Percentiles rank a stretch among this genome's conserved stretches.
Evolutionary conservation across 2,888 invertebrate species (phyloP).

Genomic region (Caenorhabditis virilis): DNA sequence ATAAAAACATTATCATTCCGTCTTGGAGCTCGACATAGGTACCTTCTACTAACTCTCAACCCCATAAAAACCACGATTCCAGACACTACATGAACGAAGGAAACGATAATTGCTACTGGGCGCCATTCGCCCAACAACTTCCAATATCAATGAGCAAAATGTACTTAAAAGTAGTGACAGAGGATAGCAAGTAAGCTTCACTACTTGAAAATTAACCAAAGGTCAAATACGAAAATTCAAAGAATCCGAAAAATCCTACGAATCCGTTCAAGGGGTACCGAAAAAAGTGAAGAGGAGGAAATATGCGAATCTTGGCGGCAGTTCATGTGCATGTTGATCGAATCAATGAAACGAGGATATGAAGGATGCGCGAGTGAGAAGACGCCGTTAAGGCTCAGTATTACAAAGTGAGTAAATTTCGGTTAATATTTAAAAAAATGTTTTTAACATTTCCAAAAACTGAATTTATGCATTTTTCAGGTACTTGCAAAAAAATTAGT

Average conservation of each 20-base stretch:
- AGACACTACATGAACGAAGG: constrained; percentile 53
- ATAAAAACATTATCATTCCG: constrained; percentile 50
- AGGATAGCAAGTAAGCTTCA: constrained; percentile 38
- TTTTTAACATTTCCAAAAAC: neutral
- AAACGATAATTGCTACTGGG: constrained; percentile 57
- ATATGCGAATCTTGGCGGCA: constrained; percentile 53
- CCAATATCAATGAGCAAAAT: constrained; percentile 50
- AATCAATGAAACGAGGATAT: constrained; percentile 53
- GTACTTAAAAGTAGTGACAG: constrained; percentile 45
- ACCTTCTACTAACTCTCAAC: neutral
- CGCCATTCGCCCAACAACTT: constrained; percentile 56
- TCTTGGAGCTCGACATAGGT: constrained; percentile 51
- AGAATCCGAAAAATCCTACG: constrained; percentile 48
- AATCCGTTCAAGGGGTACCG: constrained; percentile 41
- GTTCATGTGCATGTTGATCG: constrained; percentile 49
- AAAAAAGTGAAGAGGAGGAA: constrained; percentile 51
- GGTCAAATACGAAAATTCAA: neutral
- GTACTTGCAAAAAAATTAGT: neutral
- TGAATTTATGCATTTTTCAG: too few species aligned
- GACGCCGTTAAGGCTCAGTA: constrained; percentile 49
- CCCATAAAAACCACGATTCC: constrained; percentile 8
- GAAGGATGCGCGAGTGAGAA: constrained; percentile 54
- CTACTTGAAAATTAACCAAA: neutral
- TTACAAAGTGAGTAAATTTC: constrained; percentile 41
- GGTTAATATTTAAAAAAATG: neutral